phyloP scores from a whole-genome alignment of 2,888 invertebrate genomes.

The Patella pellucida region DNA sequence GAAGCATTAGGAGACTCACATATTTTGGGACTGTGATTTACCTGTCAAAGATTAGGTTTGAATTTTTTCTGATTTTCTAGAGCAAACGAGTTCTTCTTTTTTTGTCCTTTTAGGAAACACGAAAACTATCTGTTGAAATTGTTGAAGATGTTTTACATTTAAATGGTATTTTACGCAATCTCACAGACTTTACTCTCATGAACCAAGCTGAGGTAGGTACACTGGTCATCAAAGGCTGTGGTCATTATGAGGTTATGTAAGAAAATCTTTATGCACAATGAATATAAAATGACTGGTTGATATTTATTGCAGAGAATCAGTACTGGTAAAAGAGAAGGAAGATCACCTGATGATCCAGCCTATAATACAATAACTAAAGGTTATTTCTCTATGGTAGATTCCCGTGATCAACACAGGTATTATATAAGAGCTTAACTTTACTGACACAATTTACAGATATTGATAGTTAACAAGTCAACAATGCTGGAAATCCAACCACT shows the following conservation, averaged over 20 bases:
- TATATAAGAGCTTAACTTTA: not conserved
- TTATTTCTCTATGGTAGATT: conserved; percentile 49
- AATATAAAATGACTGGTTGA: too few species aligned
- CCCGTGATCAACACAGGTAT: conserved; percentile 53
- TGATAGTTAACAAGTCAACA: conserved; percentile 2
- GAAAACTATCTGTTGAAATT: conserved; percentile 45
- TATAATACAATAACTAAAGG: conserved; percentile 57
- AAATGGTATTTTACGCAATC: conserved; percentile 50
- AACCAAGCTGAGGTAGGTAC: conserved; percentile 49
- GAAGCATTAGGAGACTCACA: too few species aligned
- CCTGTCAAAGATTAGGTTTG: too few species aligned
- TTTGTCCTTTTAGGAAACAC: conserved; percentile 39
- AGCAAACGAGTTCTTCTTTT: too few species aligned
- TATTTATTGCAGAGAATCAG: conserved; percentile 22
- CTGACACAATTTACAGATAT: not conserved
- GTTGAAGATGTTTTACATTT: conserved; percentile 52
- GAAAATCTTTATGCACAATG: not conserved
- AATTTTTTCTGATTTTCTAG: too few species aligned
- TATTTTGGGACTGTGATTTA: too few species aligned
- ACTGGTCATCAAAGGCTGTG: not conserved
- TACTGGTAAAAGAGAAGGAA: conserved; percentile 47
- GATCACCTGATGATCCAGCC: conserved; percentile 50
- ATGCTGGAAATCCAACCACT: too few species aligned
- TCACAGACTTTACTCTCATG: conserved; percentile 49
- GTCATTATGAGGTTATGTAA: not conserved